These are phyloP conservation scores for Eurystomus glaucurus DNA, from an alignment of 2,797 vertebrate species.

Conservation along the genomic window DNA sequence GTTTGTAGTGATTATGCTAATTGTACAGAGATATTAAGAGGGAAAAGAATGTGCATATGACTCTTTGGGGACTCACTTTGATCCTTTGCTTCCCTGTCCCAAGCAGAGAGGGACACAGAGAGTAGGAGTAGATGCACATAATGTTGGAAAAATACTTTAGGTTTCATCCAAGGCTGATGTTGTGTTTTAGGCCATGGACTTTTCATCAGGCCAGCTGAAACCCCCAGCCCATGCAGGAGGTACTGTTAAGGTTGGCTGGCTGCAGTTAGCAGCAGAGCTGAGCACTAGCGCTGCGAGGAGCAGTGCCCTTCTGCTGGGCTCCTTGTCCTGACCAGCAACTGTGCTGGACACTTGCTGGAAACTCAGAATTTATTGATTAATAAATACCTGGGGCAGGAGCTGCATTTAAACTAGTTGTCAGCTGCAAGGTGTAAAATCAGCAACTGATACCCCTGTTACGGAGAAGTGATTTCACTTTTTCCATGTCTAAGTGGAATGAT, in stretches of 20 bases:
- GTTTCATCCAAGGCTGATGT: background rate
- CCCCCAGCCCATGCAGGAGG: background rate
- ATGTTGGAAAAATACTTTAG: background rate
- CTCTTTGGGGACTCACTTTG: background rate
- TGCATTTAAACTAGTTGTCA: background rate
- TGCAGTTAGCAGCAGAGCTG: background rate
- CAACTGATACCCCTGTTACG: fast-evolving
- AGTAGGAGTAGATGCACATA: background rate
- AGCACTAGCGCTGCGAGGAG: fast-evolving
- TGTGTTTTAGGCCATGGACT: background rate
- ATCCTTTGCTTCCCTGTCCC: background rate
- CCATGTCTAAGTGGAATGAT: background rate
- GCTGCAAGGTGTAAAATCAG: background rate
- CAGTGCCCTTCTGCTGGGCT: background rate
- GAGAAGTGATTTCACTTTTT: background rate
- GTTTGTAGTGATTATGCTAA: background rate
- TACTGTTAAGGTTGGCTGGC: fast-evolving
- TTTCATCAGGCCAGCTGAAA: background rate
- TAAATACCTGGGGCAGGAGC: background rate
- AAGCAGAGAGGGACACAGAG: background rate
- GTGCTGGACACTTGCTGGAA: background rate
- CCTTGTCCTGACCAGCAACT: background rate
- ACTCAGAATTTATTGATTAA: background rate
- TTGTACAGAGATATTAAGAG: background rate
- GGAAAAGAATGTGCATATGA: background rate